These are phyloP conservation scores for Emydocephalus ijimae DNA, from an alignment of 2,113 vertebrate species.

Conservation along the genomic window DNA sequence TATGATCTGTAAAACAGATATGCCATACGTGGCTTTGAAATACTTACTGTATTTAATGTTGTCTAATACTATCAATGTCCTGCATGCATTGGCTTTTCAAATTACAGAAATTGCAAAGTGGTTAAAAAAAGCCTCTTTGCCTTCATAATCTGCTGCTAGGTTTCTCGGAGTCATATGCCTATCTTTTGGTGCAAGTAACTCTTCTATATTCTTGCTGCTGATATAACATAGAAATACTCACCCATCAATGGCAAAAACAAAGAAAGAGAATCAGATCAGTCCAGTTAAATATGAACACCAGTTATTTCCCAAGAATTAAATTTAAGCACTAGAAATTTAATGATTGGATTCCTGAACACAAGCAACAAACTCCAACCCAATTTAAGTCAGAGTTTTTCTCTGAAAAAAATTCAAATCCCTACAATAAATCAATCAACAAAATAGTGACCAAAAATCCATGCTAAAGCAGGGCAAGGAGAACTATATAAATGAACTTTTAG, in stretches of 20 bases:
- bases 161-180: not conserved
- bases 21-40: not conserved
- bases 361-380: not conserved
- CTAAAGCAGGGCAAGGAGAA: not conserved
- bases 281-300: not conserved
- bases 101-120: not conserved
- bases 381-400: not conserved
- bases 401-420: not conserved
- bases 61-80: not conserved
- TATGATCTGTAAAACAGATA: slow-evolving; percentile 4
- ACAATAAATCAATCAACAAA: not conserved
- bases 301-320: slow-evolving; percentile 9
- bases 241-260: slow-evolving; percentile 21
- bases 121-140: not conserved
- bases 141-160: not conserved
- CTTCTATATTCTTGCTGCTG: not conserved
- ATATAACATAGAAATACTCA: not conserved
- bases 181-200: not conserved
- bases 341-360: not conserved
- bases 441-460: not conserved
- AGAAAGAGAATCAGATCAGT: not conserved
- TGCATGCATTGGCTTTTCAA: not conserved
- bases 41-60: not conserved
- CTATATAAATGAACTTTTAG: not conserved
- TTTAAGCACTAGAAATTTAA: not conserved